Base-by-base conservation (phyloP, 1,140 invertebrate genomes). In the Sarcophaga peregrina region DNA sequence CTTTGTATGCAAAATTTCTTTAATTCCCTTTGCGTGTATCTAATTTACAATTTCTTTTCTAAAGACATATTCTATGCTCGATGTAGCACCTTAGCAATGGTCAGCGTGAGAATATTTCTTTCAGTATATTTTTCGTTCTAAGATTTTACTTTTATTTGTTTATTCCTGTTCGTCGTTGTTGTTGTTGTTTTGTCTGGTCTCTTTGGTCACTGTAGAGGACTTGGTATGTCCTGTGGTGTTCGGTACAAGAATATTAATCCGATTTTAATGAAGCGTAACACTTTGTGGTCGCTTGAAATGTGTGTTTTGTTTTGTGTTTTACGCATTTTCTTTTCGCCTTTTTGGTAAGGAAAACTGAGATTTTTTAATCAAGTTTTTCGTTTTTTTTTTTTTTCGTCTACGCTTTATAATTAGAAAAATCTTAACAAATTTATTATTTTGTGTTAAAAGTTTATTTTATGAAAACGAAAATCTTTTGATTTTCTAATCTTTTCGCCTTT, bases 61-160 rank as follows among this genome's bases (percentile, higher is more conserved):
- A 52, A 52, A 52, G 13, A 52, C 9, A 37, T 37, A 37, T 4
- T 37, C 25, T 37, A 37, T 37, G 25, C 25, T 37, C 25, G 1
- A 37, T 54, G 47, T 47, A 25, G 10, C 9, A 11, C 68, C 13
- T 74, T 25, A 47, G 8, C 52, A 74, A 58, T 74, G 83, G 83
- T 75, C 80, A 83, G 80, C 83, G 83, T 83, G 83, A 82, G 83
- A 83, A 83, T 76, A 82, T 83, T 25, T 62, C 74, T 37, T 62
- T 2, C 78, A 48, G 58, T 15, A 75, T 5, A 50, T 81, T 37
- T 1, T 50, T 47, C 46, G 52, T 47, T 15, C 15, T 13, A 6
- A 13, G 54, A 17, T 81, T 13, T 81, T 80, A 9, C 15, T n/a
- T 80, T 52, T 52, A 45, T 20, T 81, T n/a, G 3, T 68, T 81